These are phyloP conservation scores for Neofelis nebulosa DNA, from an alignment of 2,113 vertebrate genomes.

Conservation along the genomic window DNA sequence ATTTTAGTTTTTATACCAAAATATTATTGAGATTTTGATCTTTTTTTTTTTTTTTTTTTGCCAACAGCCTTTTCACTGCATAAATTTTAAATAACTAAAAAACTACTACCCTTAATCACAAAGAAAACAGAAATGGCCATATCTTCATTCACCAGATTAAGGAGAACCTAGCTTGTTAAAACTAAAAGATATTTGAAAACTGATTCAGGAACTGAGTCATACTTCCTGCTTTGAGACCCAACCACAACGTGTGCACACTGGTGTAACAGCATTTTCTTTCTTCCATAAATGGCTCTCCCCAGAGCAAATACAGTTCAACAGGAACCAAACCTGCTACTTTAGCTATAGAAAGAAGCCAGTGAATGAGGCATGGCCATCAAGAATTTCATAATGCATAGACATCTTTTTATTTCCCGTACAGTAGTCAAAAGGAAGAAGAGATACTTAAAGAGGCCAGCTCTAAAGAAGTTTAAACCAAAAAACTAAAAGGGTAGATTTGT, in stretches of 20 bases:
- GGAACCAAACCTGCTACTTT: constrained; percentile 82
- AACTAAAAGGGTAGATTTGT: constrained; percentile 31
- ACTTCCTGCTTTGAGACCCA: constrained; percentile 86
- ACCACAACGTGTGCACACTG: constrained; percentile 76
- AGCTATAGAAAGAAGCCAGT: constrained; percentile 59
- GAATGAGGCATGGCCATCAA: constrained; percentile 40
- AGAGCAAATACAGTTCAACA: constrained; percentile 78
- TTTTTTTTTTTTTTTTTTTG: constrained; percentile 15
- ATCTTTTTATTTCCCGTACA: neutral
- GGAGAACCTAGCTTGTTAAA: constrained; percentile 66
- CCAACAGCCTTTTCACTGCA: neutral
- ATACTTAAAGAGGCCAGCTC: neutral
- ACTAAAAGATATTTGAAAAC: constrained; percentile 78
- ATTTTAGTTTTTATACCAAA: constrained; percentile 53
- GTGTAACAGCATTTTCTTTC: constrained; percentile 81
- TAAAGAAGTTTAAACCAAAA: constrained; percentile 47
- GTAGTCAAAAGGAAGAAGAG: neutral
- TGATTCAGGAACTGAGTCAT: constrained; percentile 89
- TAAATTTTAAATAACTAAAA: constrained; percentile 35
- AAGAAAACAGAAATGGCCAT: constrained; percentile 51
- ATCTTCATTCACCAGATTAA: constrained; percentile 62
- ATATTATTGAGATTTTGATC: neutral
- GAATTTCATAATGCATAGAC: constrained; percentile 34
- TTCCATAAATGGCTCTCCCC: constrained; percentile 87
- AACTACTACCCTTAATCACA: constrained; percentile 22